Evolutionary conservation across 2,797 vertebrate genomes (phyloP).

Genomic region (Cyclopterus lumpus): DNA sequence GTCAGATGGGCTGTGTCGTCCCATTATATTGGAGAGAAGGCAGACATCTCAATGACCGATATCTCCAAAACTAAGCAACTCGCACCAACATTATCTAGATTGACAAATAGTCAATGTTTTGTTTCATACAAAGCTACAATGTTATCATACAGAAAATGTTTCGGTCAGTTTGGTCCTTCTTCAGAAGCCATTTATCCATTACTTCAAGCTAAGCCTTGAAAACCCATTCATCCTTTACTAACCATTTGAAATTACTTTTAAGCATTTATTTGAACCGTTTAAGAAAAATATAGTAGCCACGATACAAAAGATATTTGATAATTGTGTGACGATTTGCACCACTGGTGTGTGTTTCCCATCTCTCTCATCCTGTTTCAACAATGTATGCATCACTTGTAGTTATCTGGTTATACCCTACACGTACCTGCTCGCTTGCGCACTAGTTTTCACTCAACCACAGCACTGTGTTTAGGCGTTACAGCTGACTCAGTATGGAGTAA

Average conservation of each 20-base stretch:
- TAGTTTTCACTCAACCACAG: background rate
- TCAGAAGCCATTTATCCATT: background rate
- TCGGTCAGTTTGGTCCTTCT: background rate
- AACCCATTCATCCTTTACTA: background rate
- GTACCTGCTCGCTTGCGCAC: background rate
- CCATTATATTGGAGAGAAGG: background rate
- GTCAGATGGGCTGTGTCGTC: background rate
- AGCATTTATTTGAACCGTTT: background rate
- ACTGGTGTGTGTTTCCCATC: background rate
- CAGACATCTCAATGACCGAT: too few relatives aligned
- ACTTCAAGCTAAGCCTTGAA: background rate
- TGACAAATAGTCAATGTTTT: background rate
- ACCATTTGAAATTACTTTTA: background rate
- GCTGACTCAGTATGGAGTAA: background rate
- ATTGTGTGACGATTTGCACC: background rate
- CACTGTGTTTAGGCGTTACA: background rate
- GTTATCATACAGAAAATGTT: background rate
- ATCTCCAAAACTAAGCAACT: background rate
- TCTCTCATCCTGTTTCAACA: background rate
- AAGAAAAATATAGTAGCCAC: background rate
- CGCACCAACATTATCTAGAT: too few relatives aligned
- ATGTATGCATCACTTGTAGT: background rate
- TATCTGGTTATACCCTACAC: background rate
- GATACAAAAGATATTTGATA: background rate
- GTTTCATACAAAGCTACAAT: background rate